Conservation (phyloP, 2,113 vertebrate genomes). For the Podiceps cristatus region DNA sequence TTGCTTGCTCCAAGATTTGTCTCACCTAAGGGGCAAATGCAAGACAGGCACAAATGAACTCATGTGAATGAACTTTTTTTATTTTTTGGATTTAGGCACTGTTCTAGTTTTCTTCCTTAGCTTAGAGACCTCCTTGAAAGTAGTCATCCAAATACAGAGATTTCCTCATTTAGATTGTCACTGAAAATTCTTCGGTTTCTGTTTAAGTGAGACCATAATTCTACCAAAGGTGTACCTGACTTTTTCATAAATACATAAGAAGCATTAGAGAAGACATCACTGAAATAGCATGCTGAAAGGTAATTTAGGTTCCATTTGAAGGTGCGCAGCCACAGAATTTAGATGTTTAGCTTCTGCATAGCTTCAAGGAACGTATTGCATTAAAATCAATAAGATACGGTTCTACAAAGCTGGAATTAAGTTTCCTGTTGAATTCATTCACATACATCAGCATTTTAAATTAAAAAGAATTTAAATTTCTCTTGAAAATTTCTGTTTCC, state of each 20-base stretch:
- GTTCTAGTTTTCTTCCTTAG: not conserved
- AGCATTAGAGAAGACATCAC: not conserved
- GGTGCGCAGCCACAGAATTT: not conserved
- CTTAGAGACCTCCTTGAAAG: not conserved
- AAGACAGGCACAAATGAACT: not conserved
- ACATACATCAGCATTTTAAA: not conserved
- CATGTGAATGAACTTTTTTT: not conserved
- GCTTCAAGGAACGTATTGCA: not conserved
- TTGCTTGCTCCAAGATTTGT: not conserved
- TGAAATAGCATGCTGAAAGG: not conserved
- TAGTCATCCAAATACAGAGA: not conserved
- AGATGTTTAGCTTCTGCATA: not conserved
- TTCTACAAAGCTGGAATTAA: not conserved
- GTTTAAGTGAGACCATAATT: not conserved
- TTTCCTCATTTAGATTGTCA: not conserved
- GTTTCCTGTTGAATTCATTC: not conserved
- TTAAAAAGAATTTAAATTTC: not conserved
- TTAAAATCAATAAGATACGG: not conserved
- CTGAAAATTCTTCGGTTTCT: not conserved
- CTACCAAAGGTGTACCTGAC: not conserved
- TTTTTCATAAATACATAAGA: not conserved
- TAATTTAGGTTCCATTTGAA: not conserved
- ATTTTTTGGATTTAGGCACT: not conserved
- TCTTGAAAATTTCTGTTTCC: no score
- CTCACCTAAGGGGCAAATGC: not conserved